These are phyloP conservation scores for Euwallacea fornicatus DNA, from an alignment of 1,140 invertebrate species.

Conservation along the genomic window DNA sequence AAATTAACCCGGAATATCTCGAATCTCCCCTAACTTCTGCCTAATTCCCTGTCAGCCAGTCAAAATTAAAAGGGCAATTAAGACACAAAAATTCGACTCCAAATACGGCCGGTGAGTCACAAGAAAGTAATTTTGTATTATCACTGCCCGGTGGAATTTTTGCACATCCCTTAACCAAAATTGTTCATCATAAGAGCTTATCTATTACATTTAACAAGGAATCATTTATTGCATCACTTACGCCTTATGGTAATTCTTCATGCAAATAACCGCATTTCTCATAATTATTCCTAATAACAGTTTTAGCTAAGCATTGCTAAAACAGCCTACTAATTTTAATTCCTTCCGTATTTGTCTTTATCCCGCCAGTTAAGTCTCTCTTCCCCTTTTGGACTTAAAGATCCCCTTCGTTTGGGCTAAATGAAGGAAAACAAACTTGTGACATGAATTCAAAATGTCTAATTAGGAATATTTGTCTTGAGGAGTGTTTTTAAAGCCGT, in stretches of 20 bases:
- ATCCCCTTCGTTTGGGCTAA: slow-evolving; percentile 18
- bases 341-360: slow-evolving; percentile 30
- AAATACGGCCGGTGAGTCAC: slow-evolving; percentile 17
- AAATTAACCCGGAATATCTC: too few relatives aligned
- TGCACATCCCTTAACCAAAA: too few relatives aligned
- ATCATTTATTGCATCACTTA: too few relatives aligned
- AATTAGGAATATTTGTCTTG: slow-evolving; percentile 26
- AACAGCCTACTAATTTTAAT: slow-evolving; percentile 13
- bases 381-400: slow-evolving; percentile 18
- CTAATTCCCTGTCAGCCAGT: slow-evolving; percentile 26
- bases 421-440: slow-evolving; percentile 31
- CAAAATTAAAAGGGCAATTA: slow-evolving; percentile 31
- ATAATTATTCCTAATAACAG: too few relatives aligned
- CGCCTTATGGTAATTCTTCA: too few relatives aligned
- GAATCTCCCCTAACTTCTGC: too few relatives aligned
- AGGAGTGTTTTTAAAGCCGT: too few relatives aligned
- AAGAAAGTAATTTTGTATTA: slow-evolving; percentile 23
- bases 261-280: too few relatives aligned
- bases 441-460: slow-evolving; percentile 27
- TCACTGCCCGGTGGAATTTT: background rate
- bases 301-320: background rate
- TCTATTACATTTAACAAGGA: too few relatives aligned
- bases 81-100: slow-evolving; percentile 21
- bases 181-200: too few relatives aligned
- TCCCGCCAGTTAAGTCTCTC: slow-evolving; percentile 10